Evolutionary conservation across 1,140 invertebrate genomes (phyloP), one percentile per base, ranked within the genome.

Genomic region (Pseudomyrmex cubaensis): DNA sequence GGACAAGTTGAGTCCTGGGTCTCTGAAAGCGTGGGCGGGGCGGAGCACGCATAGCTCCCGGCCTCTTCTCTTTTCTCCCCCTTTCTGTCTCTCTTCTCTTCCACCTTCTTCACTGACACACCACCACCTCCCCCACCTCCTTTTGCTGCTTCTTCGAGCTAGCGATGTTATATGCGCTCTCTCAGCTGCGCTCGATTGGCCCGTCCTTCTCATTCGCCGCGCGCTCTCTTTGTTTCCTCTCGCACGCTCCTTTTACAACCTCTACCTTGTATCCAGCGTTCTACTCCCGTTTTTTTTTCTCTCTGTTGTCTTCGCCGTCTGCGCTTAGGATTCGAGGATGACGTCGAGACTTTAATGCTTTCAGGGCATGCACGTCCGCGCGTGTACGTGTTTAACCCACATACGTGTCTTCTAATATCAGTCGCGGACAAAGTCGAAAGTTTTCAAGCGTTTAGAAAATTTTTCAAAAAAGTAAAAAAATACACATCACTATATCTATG

Each of bases 41-140:
- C 93, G 90, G 93, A 93, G 92, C 93, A 94, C 93, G 94, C 93
- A 94, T 94, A 92, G 94, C 93, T 94, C 93, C 94, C 93, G 93
- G 93, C 93, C 92, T 92, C 93, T 92, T 91, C 85, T 90, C 87
- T 92, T 88, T 84, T 91, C 88, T 64, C 78, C 82, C 52, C 48
- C 20, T 59, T 46, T 61, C 9, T 57, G 15, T 63, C 13, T 64
- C 61, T 46, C 54, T 25, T 13, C 57, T 35, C 70, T 73, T 74
- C 69, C 85, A 73, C 78, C 74, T 86, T 87, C 86, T 84, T 87
- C 84, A 82, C 86, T 63, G 61, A 83, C 77, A 67, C 72, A 57
- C 74, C 66, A 59, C 84, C 82, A 69, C 48, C 83, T 82, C 77
- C 59, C 67, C 64, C 83, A 35, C 48, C 80, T 70, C 61, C 61